Conservation (phyloP, 2,113 vertebrate genomes). For the Prionailurus viverrinus region DNA sequence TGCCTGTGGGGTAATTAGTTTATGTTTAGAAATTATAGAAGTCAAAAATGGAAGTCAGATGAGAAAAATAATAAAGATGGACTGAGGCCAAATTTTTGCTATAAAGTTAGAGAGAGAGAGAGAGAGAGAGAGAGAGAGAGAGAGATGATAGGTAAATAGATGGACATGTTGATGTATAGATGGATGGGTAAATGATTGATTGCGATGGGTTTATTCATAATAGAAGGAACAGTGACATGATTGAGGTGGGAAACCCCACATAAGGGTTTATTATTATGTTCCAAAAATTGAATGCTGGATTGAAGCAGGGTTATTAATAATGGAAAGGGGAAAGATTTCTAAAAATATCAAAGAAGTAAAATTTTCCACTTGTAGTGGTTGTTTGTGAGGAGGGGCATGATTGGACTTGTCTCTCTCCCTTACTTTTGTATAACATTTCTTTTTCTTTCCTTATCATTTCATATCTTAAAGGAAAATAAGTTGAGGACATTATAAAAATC, state of each 20-base stretch:
- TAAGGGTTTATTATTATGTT: neutral
- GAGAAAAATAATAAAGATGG: neutral
- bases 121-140: neutral
- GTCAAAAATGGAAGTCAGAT: neutral
- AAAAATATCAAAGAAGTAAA: neutral
- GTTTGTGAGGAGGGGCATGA: neutral
- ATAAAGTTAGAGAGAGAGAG: neutral
- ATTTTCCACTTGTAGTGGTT: neutral
- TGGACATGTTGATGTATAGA: neutral
- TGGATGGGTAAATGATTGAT: neutral
- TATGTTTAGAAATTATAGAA: neutral
- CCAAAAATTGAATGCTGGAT: neutral
- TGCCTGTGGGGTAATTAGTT: neutral
- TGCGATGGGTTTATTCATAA: neutral
- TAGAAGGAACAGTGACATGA: neutral
- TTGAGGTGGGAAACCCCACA: neutral
- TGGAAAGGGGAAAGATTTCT: neutral
- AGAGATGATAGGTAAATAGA: neutral
- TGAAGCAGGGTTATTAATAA: neutral
- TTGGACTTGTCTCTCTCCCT: neutral
- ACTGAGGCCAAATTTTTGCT: neutral
- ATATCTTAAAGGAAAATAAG: slow-evolving; percentile 10
- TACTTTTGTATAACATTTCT: neutral
- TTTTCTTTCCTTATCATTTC: neutral
- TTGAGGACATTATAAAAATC: neutral